Conservation (phyloP, 2,888 invertebrate species). For the Myopa testacea region DNA sequence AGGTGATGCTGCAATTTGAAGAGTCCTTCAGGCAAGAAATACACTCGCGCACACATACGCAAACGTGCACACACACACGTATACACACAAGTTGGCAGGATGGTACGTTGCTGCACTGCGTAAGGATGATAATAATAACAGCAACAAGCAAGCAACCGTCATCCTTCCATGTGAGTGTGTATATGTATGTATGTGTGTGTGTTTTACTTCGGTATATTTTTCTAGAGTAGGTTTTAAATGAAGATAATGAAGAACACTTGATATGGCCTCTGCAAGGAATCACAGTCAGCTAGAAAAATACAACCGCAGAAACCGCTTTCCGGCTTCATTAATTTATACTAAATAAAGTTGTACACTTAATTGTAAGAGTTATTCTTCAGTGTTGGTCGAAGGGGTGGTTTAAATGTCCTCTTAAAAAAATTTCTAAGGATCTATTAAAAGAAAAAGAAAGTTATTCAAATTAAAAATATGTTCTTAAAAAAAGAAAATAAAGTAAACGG, state of each 20-base stretch:
- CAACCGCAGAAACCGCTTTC: neutral
- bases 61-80: neutral
- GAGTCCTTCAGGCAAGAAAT: conserved; percentile 16
- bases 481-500: too few relatives aligned
- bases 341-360: neutral
- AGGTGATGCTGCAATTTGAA: conserved; percentile 50
- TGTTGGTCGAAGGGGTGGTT: too few relatives aligned
- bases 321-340: conserved; percentile 18
- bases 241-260: conserved; percentile 31
- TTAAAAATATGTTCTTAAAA: too few relatives aligned
- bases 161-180: conserved; percentile 36
- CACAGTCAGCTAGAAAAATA: neutral
- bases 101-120: neutral
- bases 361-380: neutral
- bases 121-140: neutral
- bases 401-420: too few relatives aligned
- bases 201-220: too few relatives aligned
- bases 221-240: conserved; percentile 15
- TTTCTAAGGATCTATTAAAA: too few relatives aligned
- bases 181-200: conserved; percentile 14
- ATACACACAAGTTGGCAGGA: neutral
- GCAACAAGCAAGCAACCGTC: neutral
- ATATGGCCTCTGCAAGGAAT: conserved; percentile 23
- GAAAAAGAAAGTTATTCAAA: too few relatives aligned
- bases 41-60: conserved; percentile 29